phyloP scores from a whole-genome alignment of 2,797 vertebrate genomes.

The Vespertilio murinus region DNA sequence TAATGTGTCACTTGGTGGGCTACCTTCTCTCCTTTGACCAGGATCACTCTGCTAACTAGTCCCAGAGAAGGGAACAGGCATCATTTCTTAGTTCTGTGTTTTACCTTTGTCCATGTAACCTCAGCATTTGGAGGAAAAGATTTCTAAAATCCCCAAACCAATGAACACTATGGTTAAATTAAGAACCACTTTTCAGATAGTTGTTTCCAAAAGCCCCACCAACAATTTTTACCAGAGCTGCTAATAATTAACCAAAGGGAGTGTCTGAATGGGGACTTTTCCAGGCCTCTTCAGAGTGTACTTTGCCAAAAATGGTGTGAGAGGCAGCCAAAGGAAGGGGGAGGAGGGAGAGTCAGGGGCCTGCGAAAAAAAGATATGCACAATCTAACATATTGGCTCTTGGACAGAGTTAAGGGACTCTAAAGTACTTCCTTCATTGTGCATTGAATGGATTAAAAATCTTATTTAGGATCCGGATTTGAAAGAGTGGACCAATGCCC shows the following conservation, averaged over 20 bases:
- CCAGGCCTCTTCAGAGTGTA: background rate
- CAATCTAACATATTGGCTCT: background rate
- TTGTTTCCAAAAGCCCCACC: constrained; percentile 1
- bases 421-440: background rate
- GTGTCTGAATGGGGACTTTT: constrained; percentile 62
- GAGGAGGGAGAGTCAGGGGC: background rate
- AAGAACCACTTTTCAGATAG: constrained; percentile 3
- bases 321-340: constrained; percentile 10
- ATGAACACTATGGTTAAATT: background rate
- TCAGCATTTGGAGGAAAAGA: background rate
- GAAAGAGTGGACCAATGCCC: background rate
- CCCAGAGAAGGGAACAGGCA: background rate
- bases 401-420: background rate
- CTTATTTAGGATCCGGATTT: background rate
- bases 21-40: background rate
- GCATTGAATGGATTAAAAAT: constrained; percentile 13
- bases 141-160: background rate
- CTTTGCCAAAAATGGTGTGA: constrained; percentile 44
- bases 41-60: background rate
- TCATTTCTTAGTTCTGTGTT: background rate
- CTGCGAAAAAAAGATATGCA: constrained; percentile 49
- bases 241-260: constrained; percentile 71
- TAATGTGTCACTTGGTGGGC: background rate
- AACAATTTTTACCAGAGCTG: constrained; percentile 49
- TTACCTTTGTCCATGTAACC: background rate